Percentiles rank a stretch among this genome's conserved stretches.
Evolutionary conservation across 2,113 vertebrate species (phyloP).

Genomic region (Cynopterus brachyotis): DNA sequence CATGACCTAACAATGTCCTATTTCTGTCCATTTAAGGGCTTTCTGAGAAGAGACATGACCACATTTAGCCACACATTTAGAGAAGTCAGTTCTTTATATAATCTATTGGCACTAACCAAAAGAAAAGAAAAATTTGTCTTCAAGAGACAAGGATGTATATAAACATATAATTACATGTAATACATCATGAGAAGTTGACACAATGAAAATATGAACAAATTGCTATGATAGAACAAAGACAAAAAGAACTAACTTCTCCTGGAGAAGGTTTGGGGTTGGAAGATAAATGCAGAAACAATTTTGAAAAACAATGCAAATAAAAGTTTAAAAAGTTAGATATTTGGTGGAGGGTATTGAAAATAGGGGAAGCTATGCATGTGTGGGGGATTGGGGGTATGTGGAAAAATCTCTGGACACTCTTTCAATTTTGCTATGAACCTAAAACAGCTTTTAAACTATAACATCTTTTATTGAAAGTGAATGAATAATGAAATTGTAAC

Average conservation of each 20-base stretch:
- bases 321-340: background rate
- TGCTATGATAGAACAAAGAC: background rate
- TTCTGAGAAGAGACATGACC: background rate
- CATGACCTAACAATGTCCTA: background rate
- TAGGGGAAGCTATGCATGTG: background rate
- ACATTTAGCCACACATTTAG: background rate
- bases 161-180: background rate
- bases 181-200: background rate
- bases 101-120: background rate
- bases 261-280: background rate
- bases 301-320: background rate
- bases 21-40: background rate
- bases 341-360: background rate
- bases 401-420: background rate
- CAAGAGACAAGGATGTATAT: background rate
- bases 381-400: background rate
- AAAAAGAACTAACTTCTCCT: background rate
- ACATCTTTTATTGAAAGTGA: background rate
- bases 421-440: background rate
- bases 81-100: background rate
- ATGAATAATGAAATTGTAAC: background rate
- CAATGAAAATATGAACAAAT: background rate
- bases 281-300: background rate
- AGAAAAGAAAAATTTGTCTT: slow-evolving; percentile 3
- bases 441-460: background rate